Evolutionary conservation across 1,140 invertebrate species (phyloP).

Genomic region (Bombus ignitus): DNA sequence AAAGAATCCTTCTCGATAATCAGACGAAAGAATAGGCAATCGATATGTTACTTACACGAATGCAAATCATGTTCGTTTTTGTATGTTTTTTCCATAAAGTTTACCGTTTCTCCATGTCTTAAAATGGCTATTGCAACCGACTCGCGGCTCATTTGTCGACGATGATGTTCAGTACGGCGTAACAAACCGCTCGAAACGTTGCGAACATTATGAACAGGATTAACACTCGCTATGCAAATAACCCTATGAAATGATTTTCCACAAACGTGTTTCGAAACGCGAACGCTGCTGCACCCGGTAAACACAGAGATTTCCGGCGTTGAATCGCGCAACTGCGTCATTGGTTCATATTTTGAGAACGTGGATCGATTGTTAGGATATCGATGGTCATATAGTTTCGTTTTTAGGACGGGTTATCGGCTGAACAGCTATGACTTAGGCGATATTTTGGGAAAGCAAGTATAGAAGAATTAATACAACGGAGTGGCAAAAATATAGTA

Average conservation of each 20-base stretch:
- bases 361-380: background rate
- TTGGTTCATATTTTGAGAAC: background rate
- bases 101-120: background rate
- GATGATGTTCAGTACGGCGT: background rate
- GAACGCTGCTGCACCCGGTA: too few relatives aligned
- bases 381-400: too few relatives aligned
- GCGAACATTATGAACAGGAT: slow-evolving; percentile 28
- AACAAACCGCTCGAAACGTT: background rate
- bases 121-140: slow-evolving; percentile 14
- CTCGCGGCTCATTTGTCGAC: slow-evolving; percentile 24
- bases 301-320: background rate
- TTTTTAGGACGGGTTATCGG: background rate
- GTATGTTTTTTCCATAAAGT: background rate
- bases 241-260: slow-evolving; percentile 22
- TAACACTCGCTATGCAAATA: slow-evolving; percentile 29
- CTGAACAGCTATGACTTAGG: background rate
- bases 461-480: background rate
- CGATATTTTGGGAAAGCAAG: background rate
- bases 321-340: background rate
- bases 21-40: background rate
- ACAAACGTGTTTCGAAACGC: slow-evolving; percentile 29
- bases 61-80: background rate
- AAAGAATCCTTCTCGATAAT: background rate
- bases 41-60: slow-evolving; percentile 1
- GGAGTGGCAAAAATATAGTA: too few relatives aligned